Conservation (phyloP, 2,113 vertebrate species). For the Podilymbus podiceps region DNA sequence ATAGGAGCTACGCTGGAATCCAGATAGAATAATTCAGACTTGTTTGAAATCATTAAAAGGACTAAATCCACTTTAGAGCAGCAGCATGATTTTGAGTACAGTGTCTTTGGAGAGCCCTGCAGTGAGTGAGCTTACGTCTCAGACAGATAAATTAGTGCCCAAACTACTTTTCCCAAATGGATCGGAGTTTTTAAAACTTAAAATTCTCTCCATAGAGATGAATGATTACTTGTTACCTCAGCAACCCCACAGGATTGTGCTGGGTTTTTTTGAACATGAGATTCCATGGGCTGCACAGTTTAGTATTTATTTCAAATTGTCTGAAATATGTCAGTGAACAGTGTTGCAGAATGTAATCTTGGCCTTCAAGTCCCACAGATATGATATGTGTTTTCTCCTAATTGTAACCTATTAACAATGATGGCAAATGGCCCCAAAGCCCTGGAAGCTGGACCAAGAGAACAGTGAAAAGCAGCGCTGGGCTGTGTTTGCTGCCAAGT, state of each 20-base stretch:
- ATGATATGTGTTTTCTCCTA: not conserved
- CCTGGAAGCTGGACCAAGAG: not conserved
- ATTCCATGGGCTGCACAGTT: not conserved
- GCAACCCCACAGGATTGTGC: not conserved
- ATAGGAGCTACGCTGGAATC: not conserved
- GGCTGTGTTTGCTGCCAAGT: not conserved
- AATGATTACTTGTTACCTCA: not conserved
- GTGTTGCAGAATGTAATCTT: not conserved
- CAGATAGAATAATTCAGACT: not conserved
- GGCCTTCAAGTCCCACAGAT: too few species aligned
- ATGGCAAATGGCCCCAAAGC: not conserved
- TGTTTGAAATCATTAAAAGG: not conserved
- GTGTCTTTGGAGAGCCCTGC: not conserved
- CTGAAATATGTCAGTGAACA: not conserved
- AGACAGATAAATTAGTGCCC: not conserved
- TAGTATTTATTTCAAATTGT: not conserved
- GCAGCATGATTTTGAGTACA: not conserved
- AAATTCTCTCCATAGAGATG: not conserved
- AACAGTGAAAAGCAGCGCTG: not conserved
- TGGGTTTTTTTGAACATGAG: rapidly evolving
- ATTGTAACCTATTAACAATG: not conserved
- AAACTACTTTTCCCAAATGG: not conserved
- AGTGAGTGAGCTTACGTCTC: not conserved
- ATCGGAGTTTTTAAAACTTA: not conserved
- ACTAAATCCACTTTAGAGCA: not conserved